Conservation (phyloP, 1,140 invertebrate genomes). For the Pseudomyrmex pallidus region DNA sequence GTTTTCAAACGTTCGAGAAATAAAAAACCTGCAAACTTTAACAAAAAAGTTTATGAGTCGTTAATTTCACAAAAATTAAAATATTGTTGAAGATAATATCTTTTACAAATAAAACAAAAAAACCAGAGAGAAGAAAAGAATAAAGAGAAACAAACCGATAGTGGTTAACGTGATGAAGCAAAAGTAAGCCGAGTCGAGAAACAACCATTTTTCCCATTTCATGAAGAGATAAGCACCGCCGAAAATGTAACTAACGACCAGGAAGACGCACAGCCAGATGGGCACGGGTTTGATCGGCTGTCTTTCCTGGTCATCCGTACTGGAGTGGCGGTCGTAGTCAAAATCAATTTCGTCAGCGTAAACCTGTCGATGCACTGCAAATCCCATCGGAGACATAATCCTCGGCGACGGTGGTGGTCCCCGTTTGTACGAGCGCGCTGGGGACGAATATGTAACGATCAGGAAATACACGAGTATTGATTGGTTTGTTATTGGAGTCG, state of each 20-base stretch:
- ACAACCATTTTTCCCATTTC: conserved; percentile 95
- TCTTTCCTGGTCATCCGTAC: conserved; percentile 79
- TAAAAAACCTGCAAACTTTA: too few relatives aligned
- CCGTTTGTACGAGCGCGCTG: conserved; percentile 79
- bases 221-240: conserved; percentile 94
- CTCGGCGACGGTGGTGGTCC: conserved; percentile 86
- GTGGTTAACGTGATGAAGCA: conserved; percentile 98
- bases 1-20: too few relatives aligned
- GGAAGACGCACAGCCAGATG: conserved; percentile 95
- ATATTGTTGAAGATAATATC: too few relatives aligned
- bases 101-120: neutral
- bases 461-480: neutral
- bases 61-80: too few relatives aligned
- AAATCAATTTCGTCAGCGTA: conserved; percentile 86
- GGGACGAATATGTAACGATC: conserved; percentile 14
- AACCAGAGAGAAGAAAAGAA: neutral
- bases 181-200: conserved; percentile 96
- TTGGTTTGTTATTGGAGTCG: neutral
- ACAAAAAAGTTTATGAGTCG: too few relatives aligned
- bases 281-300: conserved; percentile 90
- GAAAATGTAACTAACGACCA: conserved; percentile 95
- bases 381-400: conserved; percentile 90
- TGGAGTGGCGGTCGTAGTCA: conserved; percentile 84
- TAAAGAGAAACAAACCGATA: conserved; percentile 87
- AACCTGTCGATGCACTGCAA: conserved; percentile 87